phyloP scores from a whole-genome alignment of 2,888 invertebrate species.

The Terebella lapidaria region DNA sequence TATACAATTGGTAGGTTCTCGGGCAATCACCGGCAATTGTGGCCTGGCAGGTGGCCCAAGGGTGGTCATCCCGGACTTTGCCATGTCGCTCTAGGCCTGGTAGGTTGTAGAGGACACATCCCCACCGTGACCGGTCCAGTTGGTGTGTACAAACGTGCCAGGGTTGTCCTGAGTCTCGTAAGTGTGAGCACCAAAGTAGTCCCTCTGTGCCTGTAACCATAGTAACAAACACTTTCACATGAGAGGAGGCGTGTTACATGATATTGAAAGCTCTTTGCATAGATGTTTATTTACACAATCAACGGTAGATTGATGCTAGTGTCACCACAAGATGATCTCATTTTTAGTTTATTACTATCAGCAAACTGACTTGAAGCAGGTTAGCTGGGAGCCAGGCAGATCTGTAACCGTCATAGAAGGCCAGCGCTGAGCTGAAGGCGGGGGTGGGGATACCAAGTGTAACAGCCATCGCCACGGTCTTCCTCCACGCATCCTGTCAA shows the following conservation, averaged over 20 bases:
- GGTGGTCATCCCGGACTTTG: too few species aligned
- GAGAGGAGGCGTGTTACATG: too few species aligned
- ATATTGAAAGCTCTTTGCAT: too few species aligned
- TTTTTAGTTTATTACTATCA: too few species aligned
- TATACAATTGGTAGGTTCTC: too few species aligned
- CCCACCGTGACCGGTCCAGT: constrained; percentile 95
- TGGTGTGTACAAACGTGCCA: constrained; percentile 89
- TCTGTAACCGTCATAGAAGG: constrained; percentile 96
- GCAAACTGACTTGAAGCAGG: constrained; percentile 86
- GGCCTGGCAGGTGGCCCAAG: too few species aligned
- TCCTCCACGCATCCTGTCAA: constrained; percentile 14
- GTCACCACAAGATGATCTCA: too few species aligned
- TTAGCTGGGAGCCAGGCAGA: constrained; percentile 85
- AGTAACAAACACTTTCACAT: not conserved
- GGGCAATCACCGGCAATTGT: too few species aligned
- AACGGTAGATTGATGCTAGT: too few species aligned
- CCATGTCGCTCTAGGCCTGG: too few species aligned
- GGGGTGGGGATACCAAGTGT: constrained; percentile 86
- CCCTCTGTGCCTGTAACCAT: constrained; percentile 76
- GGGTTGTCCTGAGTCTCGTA: constrained; percentile 84
- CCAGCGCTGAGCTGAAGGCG: constrained; percentile 84
- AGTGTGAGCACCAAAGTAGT: constrained; percentile 98
- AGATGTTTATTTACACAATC: too few species aligned
- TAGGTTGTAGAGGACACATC: constrained; percentile 50
- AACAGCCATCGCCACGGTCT: constrained; percentile 65